Base-by-base conservation (phyloP, 1,140 invertebrate species). In the Drosophila truncata region DNA sequence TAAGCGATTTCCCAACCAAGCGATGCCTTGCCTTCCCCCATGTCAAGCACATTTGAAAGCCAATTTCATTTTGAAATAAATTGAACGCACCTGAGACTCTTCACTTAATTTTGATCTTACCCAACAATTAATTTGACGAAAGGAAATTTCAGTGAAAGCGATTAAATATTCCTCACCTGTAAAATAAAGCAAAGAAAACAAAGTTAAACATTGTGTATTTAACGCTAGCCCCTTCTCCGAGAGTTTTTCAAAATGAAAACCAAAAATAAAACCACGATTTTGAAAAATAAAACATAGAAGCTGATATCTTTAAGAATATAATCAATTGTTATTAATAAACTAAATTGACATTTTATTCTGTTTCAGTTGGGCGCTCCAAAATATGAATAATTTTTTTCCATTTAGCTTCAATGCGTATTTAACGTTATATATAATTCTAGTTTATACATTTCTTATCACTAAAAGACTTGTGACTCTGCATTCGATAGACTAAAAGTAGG, bases 61-160 rank as follows among this genome's bases (percentile, higher is more conserved):
- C 50, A 54, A 54, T 54, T 54, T 23, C 18, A n/a, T 54, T 54
- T 9, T 54, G 31, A 54, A 37, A 31, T 31, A 50, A 20, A 54
- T 54, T 54, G 31, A 54, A 23, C 31, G 20, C 52, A 54, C 33
- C 52, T 54, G 52, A 6, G 20, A 37, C 31, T 54, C 18, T 37
- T 25, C 52, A 37, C 25, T 54, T 16, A 37, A 54, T 37, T 37
- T n/a, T 20, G 16, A 20, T 16, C 20, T 54, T 54, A n/a, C 9
- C 31, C 0, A 16, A 4, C 14, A 23, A 54, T 54, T 54, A n/a
- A 54, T 35, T 37, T 54, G 4, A 10, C 7, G 2, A 54, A 37
- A n/a, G 31, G 20, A 54, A 52, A 33, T 33, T 23, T 8, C 3
- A 33, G 11, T 8, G 3, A 20, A 50, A 31, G 25, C 7, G 47